phyloP scores from a whole-genome alignment of 1,140 invertebrate species.

The Apis florea region DNA sequence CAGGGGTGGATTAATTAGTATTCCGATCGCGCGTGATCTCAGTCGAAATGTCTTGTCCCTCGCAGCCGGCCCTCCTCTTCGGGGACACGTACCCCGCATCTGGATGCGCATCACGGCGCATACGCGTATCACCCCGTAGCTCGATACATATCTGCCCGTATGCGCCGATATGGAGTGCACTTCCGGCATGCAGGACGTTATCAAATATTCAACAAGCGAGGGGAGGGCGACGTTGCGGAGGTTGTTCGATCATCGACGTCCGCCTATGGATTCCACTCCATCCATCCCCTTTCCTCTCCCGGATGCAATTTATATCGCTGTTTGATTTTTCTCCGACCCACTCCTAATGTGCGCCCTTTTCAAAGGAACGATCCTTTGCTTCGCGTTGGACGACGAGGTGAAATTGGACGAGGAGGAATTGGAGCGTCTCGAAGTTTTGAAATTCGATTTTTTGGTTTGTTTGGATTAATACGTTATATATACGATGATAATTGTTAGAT shows the following conservation, averaged over 20 bases:
- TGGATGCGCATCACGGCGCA: constrained; percentile 49
- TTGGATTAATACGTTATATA: too few species aligned
- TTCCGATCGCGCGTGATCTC: constrained; percentile 8
- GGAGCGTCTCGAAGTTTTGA: too few species aligned
- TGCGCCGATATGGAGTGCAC: constrained; percentile 56
- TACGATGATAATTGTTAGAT: too few species aligned
- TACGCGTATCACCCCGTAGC: constrained; percentile 50
- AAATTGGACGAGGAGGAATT: too few species aligned
- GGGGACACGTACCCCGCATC: constrained; percentile 42
- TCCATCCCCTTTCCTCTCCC: background rate
- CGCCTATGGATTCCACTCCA: constrained; percentile 20
- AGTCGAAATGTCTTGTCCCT: constrained; percentile 26
- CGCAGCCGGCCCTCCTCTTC: constrained; percentile 1
- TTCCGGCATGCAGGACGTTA: constrained; percentile 59
- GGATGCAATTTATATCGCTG: constrained; percentile 42
- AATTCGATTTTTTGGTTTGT: too few species aligned
- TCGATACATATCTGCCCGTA: constrained; percentile 54
- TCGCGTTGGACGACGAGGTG: too few species aligned
- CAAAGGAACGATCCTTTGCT: too few species aligned
- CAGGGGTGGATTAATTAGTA: constrained; percentile 23
- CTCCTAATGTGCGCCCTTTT: too few species aligned
- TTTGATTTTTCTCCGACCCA: constrained; percentile 40
- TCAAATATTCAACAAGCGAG: constrained; percentile 55
- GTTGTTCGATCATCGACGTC: constrained; percentile 29
- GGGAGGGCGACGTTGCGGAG: constrained; percentile 16